Evolutionary conservation across 2,888 invertebrate genomes (phyloP).

Genomic region (Coenonympha glycerion): DNA sequence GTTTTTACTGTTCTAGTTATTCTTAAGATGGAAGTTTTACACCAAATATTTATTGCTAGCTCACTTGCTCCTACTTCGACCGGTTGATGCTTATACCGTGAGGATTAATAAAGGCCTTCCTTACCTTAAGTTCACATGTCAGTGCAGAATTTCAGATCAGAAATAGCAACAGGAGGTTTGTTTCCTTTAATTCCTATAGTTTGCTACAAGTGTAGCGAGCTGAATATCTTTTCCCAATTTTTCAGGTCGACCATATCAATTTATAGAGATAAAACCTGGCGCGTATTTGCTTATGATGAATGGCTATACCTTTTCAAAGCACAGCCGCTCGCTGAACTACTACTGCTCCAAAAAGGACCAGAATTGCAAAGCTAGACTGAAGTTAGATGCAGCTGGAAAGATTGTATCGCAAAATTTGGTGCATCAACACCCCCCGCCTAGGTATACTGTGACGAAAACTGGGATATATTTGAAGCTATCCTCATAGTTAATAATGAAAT

Average conservation of each 20-base stretch:
- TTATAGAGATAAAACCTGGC: constrained; percentile 32
- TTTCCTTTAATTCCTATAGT: too few relatives aligned
- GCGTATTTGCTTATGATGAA: constrained; percentile 33
- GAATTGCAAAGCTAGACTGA: constrained; percentile 36
- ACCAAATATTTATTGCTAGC: too few relatives aligned
- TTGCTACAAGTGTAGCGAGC: too few relatives aligned
- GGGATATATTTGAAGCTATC: constrained; percentile 18
- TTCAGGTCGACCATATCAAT: constrained; percentile 26
- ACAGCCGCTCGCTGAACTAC: constrained; percentile 25
- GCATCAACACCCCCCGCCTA: constrained; percentile 30
- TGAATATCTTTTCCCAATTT: background rate
- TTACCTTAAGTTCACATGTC: too few relatives aligned
- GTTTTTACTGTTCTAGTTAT: too few relatives aligned
- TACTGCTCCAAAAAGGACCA: constrained; percentile 38
- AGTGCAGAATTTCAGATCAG: too few relatives aligned
- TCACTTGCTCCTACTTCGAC: too few relatives aligned
- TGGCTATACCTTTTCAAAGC: constrained; percentile 35
- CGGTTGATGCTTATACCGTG: too few relatives aligned
- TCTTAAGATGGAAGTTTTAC: too few relatives aligned
- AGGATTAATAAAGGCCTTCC: too few relatives aligned
- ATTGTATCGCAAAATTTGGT: constrained; percentile 24
- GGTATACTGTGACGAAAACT: constrained; percentile 20
- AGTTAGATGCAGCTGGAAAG: constrained; percentile 25
- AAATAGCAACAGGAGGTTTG: too few relatives aligned
- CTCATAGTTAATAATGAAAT: constrained; percentile 6